Evolutionary conservation across 2,888 invertebrate species (phyloP), one percentile per base, ranked within the genome.

Genomic region (Hemithea aestivaria): DNA sequence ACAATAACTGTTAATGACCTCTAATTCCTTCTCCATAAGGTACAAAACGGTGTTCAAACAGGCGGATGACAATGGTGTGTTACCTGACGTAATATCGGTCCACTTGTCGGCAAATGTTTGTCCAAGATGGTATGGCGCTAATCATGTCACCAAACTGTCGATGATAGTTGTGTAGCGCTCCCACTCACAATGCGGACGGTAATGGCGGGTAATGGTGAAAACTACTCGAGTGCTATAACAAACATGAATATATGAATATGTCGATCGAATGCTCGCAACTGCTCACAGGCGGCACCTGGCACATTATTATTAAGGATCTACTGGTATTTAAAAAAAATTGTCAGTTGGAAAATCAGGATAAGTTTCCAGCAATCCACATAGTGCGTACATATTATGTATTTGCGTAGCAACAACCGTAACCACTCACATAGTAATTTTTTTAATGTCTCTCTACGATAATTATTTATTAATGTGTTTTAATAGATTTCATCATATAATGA

Each of bases 11-110:
- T 38, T 53, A 42, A 44, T 48, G 33, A 38, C 27, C 36, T 40
- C 40, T 59, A 58, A 43, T 25, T 2, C 27, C 8, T 28, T 36
- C 16, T 27, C 6, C 1, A 45, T 55, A 63, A 43, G 53, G 53
- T 40, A 53, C 42, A 53, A 48, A 58, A 50, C 60, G 27, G 35
- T 26, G 28, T 40, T 36, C 36, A 43, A 38, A 56, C 37, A 51
- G 20, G 32, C 21, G 27, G 42, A 43, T 66, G 54, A 53, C 71
- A 65, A 61, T 58, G 64, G 56, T 51, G 58, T 62, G 67, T 64
- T 66, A 69, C 63, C 58, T 69, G 63, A 66, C 59, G 70, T 66
- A 62, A 64, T 62, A 62, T 62, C 65, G 63, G 66, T 56, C 56
- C 58, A 59, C 54, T 62, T 53, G 55, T 56, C 53, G 48, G 47